A percentile compares a stretch with the other conserved stretches of the same genome.
Evolutionary conservation across 2,888 invertebrate genomes (phyloP).

Genomic region (Drosophila atripex): DNA sequence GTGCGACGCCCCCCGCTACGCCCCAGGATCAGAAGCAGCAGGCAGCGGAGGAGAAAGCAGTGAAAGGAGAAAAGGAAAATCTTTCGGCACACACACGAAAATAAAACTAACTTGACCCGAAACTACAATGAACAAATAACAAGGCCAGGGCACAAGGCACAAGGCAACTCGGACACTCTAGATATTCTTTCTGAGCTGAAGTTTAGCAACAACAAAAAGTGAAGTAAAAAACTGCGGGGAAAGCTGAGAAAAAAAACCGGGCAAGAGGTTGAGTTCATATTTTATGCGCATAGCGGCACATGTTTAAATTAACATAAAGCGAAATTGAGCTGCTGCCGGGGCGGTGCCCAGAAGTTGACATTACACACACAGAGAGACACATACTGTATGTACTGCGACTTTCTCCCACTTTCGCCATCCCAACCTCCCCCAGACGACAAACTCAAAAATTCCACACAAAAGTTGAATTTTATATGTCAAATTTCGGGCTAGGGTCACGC

Average conservation of each 20-base stretch:
- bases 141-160: constrained; percentile 21
- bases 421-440: constrained; percentile 41
- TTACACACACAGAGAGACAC: constrained; percentile 44
- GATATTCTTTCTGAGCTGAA: constrained; percentile 13
- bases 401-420: constrained; percentile 20
- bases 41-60: background rate
- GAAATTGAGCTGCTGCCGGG: constrained; percentile 74
- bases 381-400: background rate
- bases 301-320: constrained; percentile 80
- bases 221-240: constrained; percentile 11
- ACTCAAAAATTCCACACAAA: constrained; percentile 76
- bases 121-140: constrained; percentile 70
- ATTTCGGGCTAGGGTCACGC: constrained; percentile 15
- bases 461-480: constrained; percentile 72
- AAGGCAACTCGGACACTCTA: constrained; percentile 28
- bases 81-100: constrained; percentile 48
- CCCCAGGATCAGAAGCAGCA: background rate
- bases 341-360: constrained; percentile 66
- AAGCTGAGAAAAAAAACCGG: constrained; percentile 13
- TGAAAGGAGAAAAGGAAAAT: constrained; percentile 55
- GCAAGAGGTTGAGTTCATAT: constrained; percentile 64
- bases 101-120: constrained; percentile 70
- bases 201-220: constrained; percentile 1
- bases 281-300: constrained; percentile 80
- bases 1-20: constrained; percentile 10